A percentile compares a stretch with the other conserved stretches of the same genome.
Evolutionary conservation across 2,797 vertebrate genomes (phyloP).

Genomic region (Toxotes lorentzi): DNA sequence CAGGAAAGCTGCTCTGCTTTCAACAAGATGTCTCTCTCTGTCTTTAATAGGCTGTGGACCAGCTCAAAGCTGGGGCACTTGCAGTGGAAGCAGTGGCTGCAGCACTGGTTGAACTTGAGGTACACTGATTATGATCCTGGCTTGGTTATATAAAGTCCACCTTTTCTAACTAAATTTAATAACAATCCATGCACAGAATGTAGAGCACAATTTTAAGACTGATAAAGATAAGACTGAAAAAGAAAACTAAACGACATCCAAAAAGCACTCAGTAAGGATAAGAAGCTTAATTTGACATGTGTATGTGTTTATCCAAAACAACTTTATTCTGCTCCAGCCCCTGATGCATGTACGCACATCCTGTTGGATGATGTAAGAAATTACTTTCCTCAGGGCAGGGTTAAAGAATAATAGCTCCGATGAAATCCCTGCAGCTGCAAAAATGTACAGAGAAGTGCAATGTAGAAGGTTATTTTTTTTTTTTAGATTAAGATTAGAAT

Average conservation of each 20-base stretch:
- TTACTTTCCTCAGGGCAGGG: constrained; percentile 29
- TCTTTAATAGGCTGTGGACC: constrained; percentile 92
- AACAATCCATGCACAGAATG: constrained; percentile 2
- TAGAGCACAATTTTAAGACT: neutral
- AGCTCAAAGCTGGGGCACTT: constrained; percentile 93
- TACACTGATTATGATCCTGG: constrained; percentile 61
- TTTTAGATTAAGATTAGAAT: neutral
- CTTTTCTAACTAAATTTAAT: neutral
- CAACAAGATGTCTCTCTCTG: constrained; percentile 11
- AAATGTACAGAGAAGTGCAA: constrained; percentile 8
- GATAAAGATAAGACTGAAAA: neutral
- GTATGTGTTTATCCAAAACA: constrained; percentile 41
- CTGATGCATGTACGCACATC: constrained; percentile 33
- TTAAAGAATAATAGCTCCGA: constrained; percentile 30
- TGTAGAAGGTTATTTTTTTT: neutral
- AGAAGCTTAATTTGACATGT: constrained; percentile 21
- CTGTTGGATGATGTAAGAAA: constrained; percentile 46
- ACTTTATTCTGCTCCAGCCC: constrained; percentile 28
- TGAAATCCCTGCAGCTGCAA: constrained; percentile 43
- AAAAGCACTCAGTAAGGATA: neutral
- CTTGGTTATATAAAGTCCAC: constrained; percentile 21
- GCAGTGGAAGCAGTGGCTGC: constrained; percentile 97
- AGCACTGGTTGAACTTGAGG: constrained; percentile 97
- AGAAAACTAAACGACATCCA: neutral
- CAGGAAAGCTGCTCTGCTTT: constrained; percentile 8